Base-by-base conservation (phyloP, 2,113 vertebrate species). In the Sceloporus tristichus region DNA sequence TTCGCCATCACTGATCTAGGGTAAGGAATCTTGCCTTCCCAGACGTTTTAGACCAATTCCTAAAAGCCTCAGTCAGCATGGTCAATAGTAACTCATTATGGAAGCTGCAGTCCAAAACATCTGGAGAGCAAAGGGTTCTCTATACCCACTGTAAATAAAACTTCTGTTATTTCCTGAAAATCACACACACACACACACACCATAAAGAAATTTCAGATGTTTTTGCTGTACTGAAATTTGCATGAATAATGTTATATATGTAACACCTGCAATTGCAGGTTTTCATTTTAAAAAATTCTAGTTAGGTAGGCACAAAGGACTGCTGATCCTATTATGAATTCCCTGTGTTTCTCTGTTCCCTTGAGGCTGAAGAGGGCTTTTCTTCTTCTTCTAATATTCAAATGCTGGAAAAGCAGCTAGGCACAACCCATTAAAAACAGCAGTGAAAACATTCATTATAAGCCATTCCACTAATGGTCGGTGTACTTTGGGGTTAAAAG, bases 401-500 rank as follows among this genome's bases (percentile, higher is more conserved):
- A 91, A 87, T 77, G 25, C 34, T 90, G 40, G 86, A 89, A 38
- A 54, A 83, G 27, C 6, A 42, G 70, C 82, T 90, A 27, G 59
- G 77, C 78, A 74, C 38, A 62, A 9, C 85, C 70, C 71, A 85
- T 89, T 91, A 90, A 93, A 75, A 70, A 82, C 84, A 88, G 77
- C 79, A 88, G 79, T 75, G 48, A 59, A 78, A 42, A 82, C 86
- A 87, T 83, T 38, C 29, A 68, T 83, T 88, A 48, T 81, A 83
- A 79, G 18, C 89, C 80, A 85, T 65, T 76, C 27, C 11, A 19
- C 25, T 71, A 82, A 89, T 91, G 88, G 91, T 82, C 79, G 89
- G 85, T 85, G 70, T 82, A 82, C 87, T 91, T 88, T 70, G 93
- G 85, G 73, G 88, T 90, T 56, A 71, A 68, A 89, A 88, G 78